A percentile compares a stretch with the other conserved stretches of the same genome.
Evolutionary conservation across 2,797 vertebrate genomes (phyloP).

Genomic region (Oryzias dopingdopingensis): DNA sequence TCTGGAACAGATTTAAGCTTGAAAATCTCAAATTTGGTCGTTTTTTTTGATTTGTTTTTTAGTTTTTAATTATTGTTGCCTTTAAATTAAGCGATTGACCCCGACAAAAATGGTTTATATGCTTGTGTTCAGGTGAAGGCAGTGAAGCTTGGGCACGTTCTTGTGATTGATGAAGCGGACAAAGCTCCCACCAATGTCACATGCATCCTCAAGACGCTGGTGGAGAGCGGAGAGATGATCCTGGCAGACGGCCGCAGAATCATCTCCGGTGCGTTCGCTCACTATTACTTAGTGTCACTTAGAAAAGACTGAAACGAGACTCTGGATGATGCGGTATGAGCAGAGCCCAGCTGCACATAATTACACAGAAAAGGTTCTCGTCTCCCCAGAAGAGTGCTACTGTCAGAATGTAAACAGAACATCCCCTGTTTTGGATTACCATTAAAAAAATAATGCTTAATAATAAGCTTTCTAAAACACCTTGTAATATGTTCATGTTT

Average conservation of each 20-base stretch:
- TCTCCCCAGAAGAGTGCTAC: conserved; percentile 12
- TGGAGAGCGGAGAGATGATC: conserved; percentile 98
- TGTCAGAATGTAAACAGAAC: conserved; percentile 43
- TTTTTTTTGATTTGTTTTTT: too few species aligned
- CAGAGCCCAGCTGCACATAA: background rate
- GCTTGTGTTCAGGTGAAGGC: conserved; percentile 85
- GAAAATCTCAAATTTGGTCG: too few species aligned
- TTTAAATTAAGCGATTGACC: background rate
- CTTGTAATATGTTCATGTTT: background rate
- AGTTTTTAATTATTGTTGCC: too few species aligned
- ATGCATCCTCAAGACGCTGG: conserved; percentile 95
- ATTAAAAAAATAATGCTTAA: conserved; percentile 24
- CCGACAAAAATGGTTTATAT: background rate
- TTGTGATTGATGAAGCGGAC: conserved; percentile 96
- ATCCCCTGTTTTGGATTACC: background rate
- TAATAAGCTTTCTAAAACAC: background rate
- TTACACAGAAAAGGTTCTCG: conserved; percentile 12
- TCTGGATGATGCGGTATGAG: background rate
- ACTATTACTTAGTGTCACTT: conserved; percentile 7
- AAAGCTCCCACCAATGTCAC: conserved; percentile 98
- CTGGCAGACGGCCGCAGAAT: conserved; percentile 92
- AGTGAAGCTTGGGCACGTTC: conserved; percentile 88
- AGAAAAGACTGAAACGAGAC: conserved; percentile 19
- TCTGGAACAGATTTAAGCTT: too few species aligned
- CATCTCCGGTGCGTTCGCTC: conserved; percentile 79